Base-by-base conservation (phyloP, 1,140 invertebrate genomes). In the Galendromus occidentalis region DNA sequence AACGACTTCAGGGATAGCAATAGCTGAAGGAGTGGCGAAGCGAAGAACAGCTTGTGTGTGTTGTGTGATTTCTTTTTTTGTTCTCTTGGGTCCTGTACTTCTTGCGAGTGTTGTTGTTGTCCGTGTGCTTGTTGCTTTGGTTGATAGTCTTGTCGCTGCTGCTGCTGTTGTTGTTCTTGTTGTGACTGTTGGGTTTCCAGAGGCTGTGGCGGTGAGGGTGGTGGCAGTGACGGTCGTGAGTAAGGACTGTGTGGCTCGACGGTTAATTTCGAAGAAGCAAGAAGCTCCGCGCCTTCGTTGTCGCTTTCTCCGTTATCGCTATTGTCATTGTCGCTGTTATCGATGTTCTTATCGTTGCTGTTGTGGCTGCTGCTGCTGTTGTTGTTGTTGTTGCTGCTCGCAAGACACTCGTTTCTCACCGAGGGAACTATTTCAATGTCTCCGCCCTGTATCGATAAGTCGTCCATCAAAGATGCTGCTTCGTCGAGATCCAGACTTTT, bases 401-500 rank as follows among this genome's bases (percentile, higher is more conserved):
- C 12, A 59, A 33, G 25, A 59, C 25, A 59, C 51, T 59, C 25
- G 51, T 39, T 59, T 33, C 51, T 59, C 51, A 59, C 51, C 51
- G 51, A 59, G 14, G 51, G 51, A 29, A 59, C 51, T 17, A 59
- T 33, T 22, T 59, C 51, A 59, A 59, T 59, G 33, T 59, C 51
- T 25, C 51, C 51, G 14, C 51, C 51, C 51, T 59, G 51, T 29
- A 59, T 59, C 25, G 51, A 59, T 33, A 59, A 33, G 25, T 59
- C 51, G 51, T 59, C 51, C 51, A 59, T 59, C 17, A 59, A 22
- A 25, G 51, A 59, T 25, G 51, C 51, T 25, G 51, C 51, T 59
- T 59, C 51, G 51, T 59, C 51, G 25, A 59, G 22, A 59, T 59
- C 51, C 51, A 59, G 33, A 33, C 51, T 59, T 33, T 59, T 59